A percentile compares a stretch with the other conserved stretches of the same genome.
These are phyloP conservation scores for Epinotia nisella DNA, from an alignment of 2,888 invertebrate species.

Conservation along the genomic window DNA sequence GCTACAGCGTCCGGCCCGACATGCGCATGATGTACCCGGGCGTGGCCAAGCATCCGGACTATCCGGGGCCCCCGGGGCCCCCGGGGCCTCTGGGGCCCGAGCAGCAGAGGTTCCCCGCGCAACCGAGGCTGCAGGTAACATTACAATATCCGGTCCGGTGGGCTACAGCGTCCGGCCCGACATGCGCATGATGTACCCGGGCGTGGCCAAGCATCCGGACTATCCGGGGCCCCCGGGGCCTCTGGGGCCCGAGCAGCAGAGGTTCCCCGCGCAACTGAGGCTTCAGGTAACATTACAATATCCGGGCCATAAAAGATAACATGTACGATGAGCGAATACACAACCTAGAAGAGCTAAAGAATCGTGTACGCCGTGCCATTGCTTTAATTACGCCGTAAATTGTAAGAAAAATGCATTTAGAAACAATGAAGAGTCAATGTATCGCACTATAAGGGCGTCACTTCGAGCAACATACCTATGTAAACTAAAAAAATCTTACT, in stretches of 20 bases:
- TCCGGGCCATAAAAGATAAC: too few relatives aligned
- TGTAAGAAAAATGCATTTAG: too few relatives aligned
- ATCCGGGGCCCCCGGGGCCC: slow-evolving; percentile 47
- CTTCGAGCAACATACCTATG: too few relatives aligned
- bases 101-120: slow-evolving; percentile 61
- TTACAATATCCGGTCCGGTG: slow-evolving; percentile 55
- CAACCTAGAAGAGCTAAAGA: too few relatives aligned
- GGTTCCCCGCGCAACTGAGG: slow-evolving; percentile 65
- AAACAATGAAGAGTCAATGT: too few relatives aligned
- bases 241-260: slow-evolving; percentile 49
- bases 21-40: slow-evolving; percentile 51
- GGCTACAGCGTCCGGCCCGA: slow-evolving; percentile 51
- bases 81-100: neutral
- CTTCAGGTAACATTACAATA: slow-evolving; percentile 59
- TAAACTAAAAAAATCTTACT: too few relatives aligned
- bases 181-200: slow-evolving; percentile 50
- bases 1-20: slow-evolving; percentile 50
- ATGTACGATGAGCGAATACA: too few relatives aligned
- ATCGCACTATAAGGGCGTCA: too few relatives aligned
- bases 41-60: slow-evolving; percentile 50
- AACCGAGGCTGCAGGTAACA: slow-evolving; percentile 66
- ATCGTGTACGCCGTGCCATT: too few relatives aligned
- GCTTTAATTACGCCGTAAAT: too few relatives aligned
- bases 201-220: slow-evolving; percentile 49
- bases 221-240: slow-evolving; percentile 49